A percentile compares a stretch with the other conserved stretches of the same genome.
Evolutionary conservation across 1,140 invertebrate species (phyloP).

Genomic region (Mesaphorura yosii): DNA sequence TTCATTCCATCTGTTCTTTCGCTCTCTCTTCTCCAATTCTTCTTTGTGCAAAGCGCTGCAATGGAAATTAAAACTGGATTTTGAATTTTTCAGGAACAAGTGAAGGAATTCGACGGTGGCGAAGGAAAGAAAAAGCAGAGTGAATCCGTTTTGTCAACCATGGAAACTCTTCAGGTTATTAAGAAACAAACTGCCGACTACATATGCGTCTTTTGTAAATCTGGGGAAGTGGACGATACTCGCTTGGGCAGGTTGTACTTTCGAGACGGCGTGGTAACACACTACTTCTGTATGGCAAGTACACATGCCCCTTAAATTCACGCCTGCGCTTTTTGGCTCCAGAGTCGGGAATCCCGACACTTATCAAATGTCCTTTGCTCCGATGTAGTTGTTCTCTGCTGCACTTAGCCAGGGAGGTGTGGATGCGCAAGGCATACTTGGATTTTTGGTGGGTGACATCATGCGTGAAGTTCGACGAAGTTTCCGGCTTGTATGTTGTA

Average conservation of each 20-base stretch:
- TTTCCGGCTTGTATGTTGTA: conserved; percentile 40
- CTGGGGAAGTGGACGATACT: conserved; percentile 39
- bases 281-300: conserved; percentile 46
- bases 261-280: conserved; percentile 39
- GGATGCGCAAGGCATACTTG: conserved; percentile 49
- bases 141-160: too few species aligned
- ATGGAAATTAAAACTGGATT: too few species aligned
- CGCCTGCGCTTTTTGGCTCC: background rate
- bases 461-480: conserved; percentile 46
- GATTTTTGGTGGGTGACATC: conserved; percentile 50
- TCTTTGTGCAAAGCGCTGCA: too few species aligned
- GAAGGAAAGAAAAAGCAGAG: too few species aligned
- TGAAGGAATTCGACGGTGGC: too few species aligned
- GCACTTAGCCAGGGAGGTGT: conserved; percentile 48
- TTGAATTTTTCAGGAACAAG: too few species aligned
- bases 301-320: background rate
- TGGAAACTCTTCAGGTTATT: too few species aligned
- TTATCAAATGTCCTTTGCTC: conserved; percentile 12
- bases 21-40: too few species aligned
- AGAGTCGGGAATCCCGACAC: background rate
- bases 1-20: too few species aligned
- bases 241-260: conserved; percentile 43
- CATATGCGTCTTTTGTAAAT: conserved; percentile 42
- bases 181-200: background rate
- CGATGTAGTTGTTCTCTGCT: conserved; percentile 48